Conservation (phyloP, 2,888 invertebrate species). For the Leucoma salicis region DNA sequence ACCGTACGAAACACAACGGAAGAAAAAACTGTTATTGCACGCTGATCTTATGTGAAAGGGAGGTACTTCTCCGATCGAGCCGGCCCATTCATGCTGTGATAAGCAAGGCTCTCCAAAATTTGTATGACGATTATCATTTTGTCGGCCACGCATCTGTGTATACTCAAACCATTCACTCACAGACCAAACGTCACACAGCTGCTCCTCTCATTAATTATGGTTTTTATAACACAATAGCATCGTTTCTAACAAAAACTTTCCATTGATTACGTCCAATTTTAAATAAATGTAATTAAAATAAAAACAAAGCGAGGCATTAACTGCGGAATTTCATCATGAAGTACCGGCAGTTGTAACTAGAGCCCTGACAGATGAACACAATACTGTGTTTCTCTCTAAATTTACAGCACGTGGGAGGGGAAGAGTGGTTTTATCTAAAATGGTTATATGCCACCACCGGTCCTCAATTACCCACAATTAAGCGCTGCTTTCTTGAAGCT, state of each 20-base stretch:
- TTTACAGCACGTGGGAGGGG: background rate
- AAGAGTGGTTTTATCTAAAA: conserved; percentile 6
- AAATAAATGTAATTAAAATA: conserved; percentile 29
- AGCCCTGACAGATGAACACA: conserved; percentile 2
- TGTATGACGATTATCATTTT: no score
- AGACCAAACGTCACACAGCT: no score
- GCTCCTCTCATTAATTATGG: no score
- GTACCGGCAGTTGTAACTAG: conserved; percentile 19
- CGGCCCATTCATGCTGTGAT: no score
- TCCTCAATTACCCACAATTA: conserved; percentile 58
- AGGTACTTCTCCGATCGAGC: no score
- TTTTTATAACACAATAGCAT: no score
- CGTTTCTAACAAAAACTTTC: conserved; percentile 17
- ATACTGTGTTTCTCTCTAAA: background rate
- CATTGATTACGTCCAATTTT: conserved; percentile 38
- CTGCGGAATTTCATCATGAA: conserved; percentile 23
- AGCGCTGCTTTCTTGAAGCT: conserved; percentile 41
- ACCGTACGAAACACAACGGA: no score
- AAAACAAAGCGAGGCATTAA: conserved; percentile 24
- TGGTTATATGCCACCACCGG: conserved; percentile 13
- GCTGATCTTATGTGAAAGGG: no score
- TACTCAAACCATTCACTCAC: no score
- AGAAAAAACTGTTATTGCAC: no score
- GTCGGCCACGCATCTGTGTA: no score
- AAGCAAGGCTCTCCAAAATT: no score